Evolutionary conservation across 2,113 vertebrate genomes (phyloP).

Genomic region (Phalacrocorax brasilianus): DNA sequence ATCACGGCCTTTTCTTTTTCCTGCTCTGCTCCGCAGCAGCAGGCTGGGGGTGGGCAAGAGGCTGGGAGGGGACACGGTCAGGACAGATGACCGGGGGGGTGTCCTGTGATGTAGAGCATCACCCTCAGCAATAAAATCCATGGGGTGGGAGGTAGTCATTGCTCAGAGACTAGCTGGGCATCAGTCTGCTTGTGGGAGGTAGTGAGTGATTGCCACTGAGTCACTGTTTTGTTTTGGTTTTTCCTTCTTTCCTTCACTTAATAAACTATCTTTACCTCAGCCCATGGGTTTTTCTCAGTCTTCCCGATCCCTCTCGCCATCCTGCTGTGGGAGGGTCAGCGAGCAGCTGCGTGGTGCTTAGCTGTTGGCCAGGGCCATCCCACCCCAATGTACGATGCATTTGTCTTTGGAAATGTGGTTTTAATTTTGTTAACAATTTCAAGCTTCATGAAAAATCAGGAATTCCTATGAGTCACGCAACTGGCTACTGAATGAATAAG

Average conservation of each 20-base stretch:
- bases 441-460: neutral
- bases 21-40: accelerated
- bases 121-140: too few species aligned
- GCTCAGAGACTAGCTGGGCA: too few species aligned
- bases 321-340: accelerated
- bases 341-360: neutral
- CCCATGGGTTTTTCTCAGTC: neutral
- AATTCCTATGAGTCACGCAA: neutral
- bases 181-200: neutral
- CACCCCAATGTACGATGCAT: neutral
- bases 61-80: neutral
- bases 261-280: neutral
- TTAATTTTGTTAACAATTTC: neutral
- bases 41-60: neutral
- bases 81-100: neutral
- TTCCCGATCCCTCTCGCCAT: neutral
- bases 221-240: neutral
- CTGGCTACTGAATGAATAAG: neutral
- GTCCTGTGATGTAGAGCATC: neutral
- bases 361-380: neutral
- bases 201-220: neutral
- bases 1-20: too few species aligned
- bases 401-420: neutral
- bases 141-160: neutral
- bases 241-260: neutral